Evolutionary conservation across 2,888 invertebrate genomes (phyloP).

Genomic region (Thecocarcelia acutangulata): DNA sequence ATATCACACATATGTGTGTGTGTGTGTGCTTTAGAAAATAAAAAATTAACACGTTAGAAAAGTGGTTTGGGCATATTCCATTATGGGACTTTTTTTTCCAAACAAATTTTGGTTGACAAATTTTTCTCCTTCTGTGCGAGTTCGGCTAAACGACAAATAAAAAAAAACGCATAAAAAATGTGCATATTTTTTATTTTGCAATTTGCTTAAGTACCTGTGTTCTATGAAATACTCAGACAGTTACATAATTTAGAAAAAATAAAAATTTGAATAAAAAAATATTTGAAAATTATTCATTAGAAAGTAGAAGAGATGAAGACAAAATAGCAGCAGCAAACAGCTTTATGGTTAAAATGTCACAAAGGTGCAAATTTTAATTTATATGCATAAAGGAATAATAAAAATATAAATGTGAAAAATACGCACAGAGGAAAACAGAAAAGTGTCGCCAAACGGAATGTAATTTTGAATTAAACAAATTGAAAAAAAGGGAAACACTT

Average conservation of each 20-base stretch:
- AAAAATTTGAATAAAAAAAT: conserved; percentile 20
- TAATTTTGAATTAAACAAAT: conserved; percentile 80
- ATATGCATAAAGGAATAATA: conserved; percentile 78
- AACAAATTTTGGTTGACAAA: conserved; percentile 70
- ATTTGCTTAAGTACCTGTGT: conserved; percentile 66
- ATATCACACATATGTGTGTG: no score
- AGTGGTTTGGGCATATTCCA: conserved; percentile 43
- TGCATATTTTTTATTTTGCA: conserved; percentile 48
- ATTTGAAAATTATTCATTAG: conserved; percentile 78
- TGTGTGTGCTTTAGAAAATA: no score
- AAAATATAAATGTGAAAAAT: conserved; percentile 37
- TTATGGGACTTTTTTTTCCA: conserved; percentile 61
- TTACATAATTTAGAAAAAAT: conserved; percentile 19
- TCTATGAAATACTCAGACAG: conserved; percentile 69
- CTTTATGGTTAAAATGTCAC: conserved; percentile 75
- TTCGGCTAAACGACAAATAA: neutral
- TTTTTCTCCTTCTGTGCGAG: conserved; percentile 58
- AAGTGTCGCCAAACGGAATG: conserved; percentile 71
- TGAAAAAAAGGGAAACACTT: conserved; percentile 73
- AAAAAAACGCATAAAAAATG: neutral
- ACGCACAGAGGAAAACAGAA: conserved; percentile 57
- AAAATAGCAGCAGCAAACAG: conserved; percentile 50
- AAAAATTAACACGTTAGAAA: conserved; percentile 26
- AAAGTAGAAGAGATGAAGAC: conserved; percentile 60
- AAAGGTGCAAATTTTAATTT: conserved; percentile 81